Conservation (phyloP, 2,888 invertebrate species). For the Minunthozetes semirufus region DNA sequence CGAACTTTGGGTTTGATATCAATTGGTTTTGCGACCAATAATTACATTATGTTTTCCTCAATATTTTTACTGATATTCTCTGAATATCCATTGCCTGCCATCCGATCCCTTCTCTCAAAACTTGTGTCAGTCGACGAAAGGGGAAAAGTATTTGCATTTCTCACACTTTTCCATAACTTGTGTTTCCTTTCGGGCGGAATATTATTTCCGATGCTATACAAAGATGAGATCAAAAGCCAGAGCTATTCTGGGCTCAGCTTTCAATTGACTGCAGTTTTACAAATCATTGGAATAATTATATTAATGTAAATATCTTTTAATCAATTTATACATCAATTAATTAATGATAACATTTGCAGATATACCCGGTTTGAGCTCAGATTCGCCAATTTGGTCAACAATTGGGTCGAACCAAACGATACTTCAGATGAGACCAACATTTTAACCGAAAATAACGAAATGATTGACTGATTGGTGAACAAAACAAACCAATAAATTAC, state of each 20-base stretch:
- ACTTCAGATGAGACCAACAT: neutral
- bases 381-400: neutral
- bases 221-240: neutral
- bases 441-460: constrained; percentile 34
- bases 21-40: constrained; percentile 46
- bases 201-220: constrained; percentile 48
- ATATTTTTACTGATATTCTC: constrained; percentile 47
- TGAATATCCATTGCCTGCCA: constrained; percentile 49
- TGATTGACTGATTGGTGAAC: neutral
- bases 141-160: constrained; percentile 50
- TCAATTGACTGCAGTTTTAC: constrained; percentile 44
- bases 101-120: constrained; percentile 50
- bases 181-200: constrained; percentile 48
- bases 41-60: constrained; percentile 47
- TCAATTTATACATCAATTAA: constrained; percentile 26
- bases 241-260: constrained; percentile 46
- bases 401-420: neutral
- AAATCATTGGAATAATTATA: constrained; percentile 45
- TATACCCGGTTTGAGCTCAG: constrained; percentile 1
- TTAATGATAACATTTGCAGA: neutral
- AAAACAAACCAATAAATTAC: neutral
- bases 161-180: constrained; percentile 50
- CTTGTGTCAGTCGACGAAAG: constrained; percentile 49
- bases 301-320: constrained; percentile 43
- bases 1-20: constrained; percentile 47